Evolutionary conservation across 2,797 vertebrate species (phyloP).

Genomic region (Tokudaia muenninki): DNA sequence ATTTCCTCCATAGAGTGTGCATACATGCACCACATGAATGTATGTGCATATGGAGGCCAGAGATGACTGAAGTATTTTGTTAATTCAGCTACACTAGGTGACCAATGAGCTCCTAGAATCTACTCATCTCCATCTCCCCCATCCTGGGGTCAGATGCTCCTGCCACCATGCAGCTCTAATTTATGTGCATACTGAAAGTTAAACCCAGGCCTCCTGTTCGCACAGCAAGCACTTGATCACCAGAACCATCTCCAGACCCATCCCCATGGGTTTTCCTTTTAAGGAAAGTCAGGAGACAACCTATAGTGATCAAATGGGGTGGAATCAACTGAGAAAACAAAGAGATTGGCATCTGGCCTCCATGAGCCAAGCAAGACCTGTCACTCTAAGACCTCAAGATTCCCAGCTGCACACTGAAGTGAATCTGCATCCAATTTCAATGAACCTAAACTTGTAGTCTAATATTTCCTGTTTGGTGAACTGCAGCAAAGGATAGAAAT

Average conservation of each 20-base stretch:
- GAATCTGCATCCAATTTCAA: not conserved
- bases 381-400: not conserved
- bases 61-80: not conserved
- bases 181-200: not conserved
- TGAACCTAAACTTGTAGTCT: not conserved
- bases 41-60: not conserved
- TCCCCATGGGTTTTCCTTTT: not conserved
- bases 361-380: not conserved
- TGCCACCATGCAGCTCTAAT: not conserved
- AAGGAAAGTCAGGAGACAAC: too few species aligned
- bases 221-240: not conserved
- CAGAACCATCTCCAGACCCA: not conserved
- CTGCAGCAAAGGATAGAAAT: slow-evolving; percentile 50
- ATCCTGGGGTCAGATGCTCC: not conserved
- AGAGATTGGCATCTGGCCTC: not conserved
- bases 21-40: not conserved
- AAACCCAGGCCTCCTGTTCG: not conserved
- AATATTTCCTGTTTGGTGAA: slow-evolving; percentile 47
- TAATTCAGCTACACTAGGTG: not conserved
- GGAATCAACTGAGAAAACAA: slow-evolving; percentile 20
- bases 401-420: not conserved
- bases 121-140: not conserved
- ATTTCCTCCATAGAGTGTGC: not conserved
- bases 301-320: not conserved
- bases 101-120: not conserved